Conservation (phyloP, 2,888 invertebrate species). For the Chrysomela aeneicollis region DNA sequence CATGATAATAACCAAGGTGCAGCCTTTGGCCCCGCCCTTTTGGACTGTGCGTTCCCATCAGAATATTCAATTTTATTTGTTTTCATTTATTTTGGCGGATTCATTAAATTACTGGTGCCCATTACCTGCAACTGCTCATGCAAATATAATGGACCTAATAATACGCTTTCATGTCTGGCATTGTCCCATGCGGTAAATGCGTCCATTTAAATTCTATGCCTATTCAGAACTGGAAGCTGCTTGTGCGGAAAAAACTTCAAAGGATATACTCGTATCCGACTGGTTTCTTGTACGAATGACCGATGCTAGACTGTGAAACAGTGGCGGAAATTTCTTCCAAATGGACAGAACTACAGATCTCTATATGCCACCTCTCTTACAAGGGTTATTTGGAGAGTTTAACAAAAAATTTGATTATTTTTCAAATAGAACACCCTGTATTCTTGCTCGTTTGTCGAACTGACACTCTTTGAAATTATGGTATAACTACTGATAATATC, state of each 20-base stretch:
- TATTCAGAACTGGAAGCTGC: conserved; percentile 17
- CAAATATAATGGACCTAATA: conserved; percentile 35
- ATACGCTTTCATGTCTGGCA: conserved; percentile 28
- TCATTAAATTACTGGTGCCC: conserved; percentile 30
- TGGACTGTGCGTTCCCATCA: not conserved
- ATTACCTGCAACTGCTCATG: conserved; percentile 34
- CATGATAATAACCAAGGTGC: no score
- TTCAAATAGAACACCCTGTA: no score
- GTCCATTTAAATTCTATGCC: conserved; percentile 24
- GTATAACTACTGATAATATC: no score
- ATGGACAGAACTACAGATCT: no score
- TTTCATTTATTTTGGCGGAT: conserved; percentile 17
- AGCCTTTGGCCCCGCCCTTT: no score
- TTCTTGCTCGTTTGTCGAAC: no score
- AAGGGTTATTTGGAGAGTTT: no score
- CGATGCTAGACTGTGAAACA: not conserved
- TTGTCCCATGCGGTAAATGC: conserved; percentile 30
- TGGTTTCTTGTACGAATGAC: not conserved
- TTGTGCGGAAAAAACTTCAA: conserved; percentile 14
- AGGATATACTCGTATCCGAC: not conserved
- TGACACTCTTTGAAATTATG: no score
- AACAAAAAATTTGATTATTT: no score
- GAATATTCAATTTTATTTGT: conserved; percentile 15
- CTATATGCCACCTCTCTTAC: no score
- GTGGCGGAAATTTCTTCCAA: no score